Percentiles rank a stretch among this genome's conserved stretches.
These are phyloP conservation scores for Forficula auricularia DNA, from an alignment of 1,140 invertebrate genomes.

Conservation along the genomic window DNA sequence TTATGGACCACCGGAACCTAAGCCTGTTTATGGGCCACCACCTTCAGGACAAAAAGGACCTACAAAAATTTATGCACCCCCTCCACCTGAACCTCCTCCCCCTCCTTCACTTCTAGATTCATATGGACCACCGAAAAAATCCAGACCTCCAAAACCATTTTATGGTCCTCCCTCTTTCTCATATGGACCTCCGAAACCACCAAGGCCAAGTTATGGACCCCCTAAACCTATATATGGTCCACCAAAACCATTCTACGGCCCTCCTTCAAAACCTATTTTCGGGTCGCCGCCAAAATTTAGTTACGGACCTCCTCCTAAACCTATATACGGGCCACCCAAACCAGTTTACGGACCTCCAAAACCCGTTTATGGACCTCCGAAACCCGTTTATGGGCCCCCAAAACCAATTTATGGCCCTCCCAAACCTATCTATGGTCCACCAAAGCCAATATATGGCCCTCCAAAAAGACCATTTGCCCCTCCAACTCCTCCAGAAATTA, in stretches of 20 bases:
- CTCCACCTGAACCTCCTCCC: conserved; percentile 22
- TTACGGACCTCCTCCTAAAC: conserved; percentile 22
- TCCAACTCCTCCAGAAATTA: conserved; percentile 40
- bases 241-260: conserved; percentile 27
- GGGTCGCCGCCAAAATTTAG: conserved; percentile 28
- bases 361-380: conserved; percentile 10
- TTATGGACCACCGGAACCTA: conserved; percentile 25
- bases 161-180: conserved; percentile 15
- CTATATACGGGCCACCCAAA: conserved; percentile 21
- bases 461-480: conserved; percentile 36
- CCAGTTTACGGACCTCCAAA: conserved; percentile 22
- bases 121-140: too few relatives aligned
- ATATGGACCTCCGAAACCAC: conserved; percentile 1
- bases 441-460: conserved; percentile 30
- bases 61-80: conserved; percentile 22
- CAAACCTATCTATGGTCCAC: conserved; percentile 26
- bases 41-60: conserved; percentile 19
- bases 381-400: conserved; percentile 13
- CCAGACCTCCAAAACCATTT: conserved; percentile 18
- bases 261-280: conserved; percentile 26
- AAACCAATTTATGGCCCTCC: conserved; percentile 25
- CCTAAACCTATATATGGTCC: conserved; percentile 27
- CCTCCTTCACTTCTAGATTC: conserved; percentile 20
- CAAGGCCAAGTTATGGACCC: conserved; percentile 20
- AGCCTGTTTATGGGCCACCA: conserved; percentile 14